A percentile compares a stretch with the other conserved stretches of the same genome.
Evolutionary conservation across 2,888 invertebrate genomes (phyloP).

Genomic region (Brachyptera risi): DNA sequence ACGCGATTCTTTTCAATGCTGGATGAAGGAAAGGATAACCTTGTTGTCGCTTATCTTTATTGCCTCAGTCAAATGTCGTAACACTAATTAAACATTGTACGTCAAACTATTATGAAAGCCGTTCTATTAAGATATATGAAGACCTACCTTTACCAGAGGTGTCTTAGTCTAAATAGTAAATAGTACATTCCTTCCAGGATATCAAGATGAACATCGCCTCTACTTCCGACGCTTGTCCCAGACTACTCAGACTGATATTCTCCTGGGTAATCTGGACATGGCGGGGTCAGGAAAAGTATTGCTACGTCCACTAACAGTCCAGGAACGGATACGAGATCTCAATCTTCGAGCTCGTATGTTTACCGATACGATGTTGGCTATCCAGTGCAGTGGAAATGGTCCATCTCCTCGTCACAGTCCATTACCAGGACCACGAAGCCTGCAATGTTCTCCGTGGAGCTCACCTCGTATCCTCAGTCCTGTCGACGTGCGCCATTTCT

Average conservation of each 20-base stretch:
- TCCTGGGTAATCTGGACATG: constrained; percentile 45
- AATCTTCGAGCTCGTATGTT: constrained; percentile 48
- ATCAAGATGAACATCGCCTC: constrained; percentile 43
- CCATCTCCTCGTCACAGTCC: constrained; percentile 38
- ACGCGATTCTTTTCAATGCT: no score
- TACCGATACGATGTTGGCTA: constrained; percentile 47
- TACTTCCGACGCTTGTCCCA: constrained; percentile 46
- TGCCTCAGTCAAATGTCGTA: no score
- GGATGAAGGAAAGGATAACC: no score
- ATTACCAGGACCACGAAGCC: constrained; percentile 40
- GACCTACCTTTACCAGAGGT: no score
- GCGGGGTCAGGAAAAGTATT: constrained; percentile 43
- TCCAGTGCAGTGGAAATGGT: constrained; percentile 39
- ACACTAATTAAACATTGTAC: no score
- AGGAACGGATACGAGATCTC: constrained; percentile 48
- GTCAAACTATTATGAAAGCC: no score
- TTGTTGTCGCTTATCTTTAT: no score
- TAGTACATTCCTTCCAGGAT: constrained; percentile 35
- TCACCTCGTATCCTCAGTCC: constrained; percentile 48
- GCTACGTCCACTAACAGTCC: constrained; percentile 44
- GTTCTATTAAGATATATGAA: no score
- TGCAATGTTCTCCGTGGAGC: constrained; percentile 48
- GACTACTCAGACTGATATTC: constrained; percentile 47
- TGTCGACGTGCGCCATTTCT: constrained; percentile 46
- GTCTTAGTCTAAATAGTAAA: no score